These are phyloP conservation scores for Mythimna impura DNA, from an alignment of 2,888 invertebrate species.

Conservation along the genomic window DNA sequence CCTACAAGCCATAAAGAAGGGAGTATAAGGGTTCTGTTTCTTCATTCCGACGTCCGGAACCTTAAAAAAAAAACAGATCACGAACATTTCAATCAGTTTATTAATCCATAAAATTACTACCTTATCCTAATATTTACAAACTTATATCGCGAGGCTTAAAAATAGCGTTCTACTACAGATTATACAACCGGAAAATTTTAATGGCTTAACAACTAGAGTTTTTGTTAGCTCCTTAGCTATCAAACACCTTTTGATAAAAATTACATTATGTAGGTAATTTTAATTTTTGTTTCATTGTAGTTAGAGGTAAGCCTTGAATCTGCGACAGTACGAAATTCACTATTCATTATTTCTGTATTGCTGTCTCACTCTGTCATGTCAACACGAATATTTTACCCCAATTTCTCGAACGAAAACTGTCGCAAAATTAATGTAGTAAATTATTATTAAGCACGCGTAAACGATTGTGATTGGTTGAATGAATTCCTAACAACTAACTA, in stretches of 20 bases:
- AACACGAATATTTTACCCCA: neutral
- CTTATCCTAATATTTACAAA: constrained; percentile 55
- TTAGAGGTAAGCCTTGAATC: constrained; percentile 1
- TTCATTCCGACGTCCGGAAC: no score
- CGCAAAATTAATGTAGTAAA: neutral
- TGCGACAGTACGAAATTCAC: neutral
- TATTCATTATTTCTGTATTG: constrained; percentile 1
- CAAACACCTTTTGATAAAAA: neutral
- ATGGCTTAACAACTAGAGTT: neutral
- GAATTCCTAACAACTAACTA: neutral
- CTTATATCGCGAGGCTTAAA: constrained; percentile 12
- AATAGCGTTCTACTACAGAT: neutral
- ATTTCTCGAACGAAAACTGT: neutral
- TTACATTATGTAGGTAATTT: no score
- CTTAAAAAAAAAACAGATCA: neutral
- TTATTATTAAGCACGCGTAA: neutral
- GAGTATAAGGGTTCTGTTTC: no score
- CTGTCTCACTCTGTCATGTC: constrained; percentile 9
- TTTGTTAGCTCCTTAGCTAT: neutral
- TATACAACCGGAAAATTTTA: neutral
- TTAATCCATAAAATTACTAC: constrained; percentile 40
- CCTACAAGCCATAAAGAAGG: no score
- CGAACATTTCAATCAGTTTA: constrained; percentile 44
- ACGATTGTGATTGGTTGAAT: neutral
- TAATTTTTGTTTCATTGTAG: neutral